Base-by-base conservation (phyloP, 1,140 invertebrate genomes). In the Rhynchophorus ferrugineus region DNA sequence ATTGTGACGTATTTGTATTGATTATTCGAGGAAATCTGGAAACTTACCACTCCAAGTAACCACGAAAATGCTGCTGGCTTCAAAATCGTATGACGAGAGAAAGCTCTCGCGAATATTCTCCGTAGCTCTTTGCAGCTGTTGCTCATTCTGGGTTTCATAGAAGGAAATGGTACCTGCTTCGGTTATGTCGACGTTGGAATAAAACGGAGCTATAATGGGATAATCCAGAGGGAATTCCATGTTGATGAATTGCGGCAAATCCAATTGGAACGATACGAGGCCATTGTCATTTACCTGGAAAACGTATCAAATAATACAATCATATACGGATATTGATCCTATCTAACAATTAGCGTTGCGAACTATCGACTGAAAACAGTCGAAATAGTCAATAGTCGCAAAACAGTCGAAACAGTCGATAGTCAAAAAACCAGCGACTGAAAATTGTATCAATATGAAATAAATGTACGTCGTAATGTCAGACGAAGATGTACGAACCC, bases 201-300 rank as follows among this genome's bases (percentile, higher is more conserved):
- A 94, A 51, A 96, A 85, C 1, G 89, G 87, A 0, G 92, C 88
- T 54, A 97, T 90, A 0, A 89, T 78, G 0, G 91, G 87, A 69
- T 91, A 91, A 50, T 91, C 88, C 51, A 95, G 71, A 3, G 93
- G 93, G 69, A 96, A 92, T 61, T 90, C 84, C 9, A 87, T 80
- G 65, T 92, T 93, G 57, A 90, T 78, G 65, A 91, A 94, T 37
- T 78, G 77, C 13, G 88, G 82, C 49, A 95, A 84, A 39, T 92
- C 84, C 8, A 86, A 85, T 57, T 85, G 74, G 65, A 97, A 95
- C 2, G 92, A 91, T n/a, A 96, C 61, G 9, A 95, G 74, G 20
- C 93, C 93, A 74, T 93, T 94, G 64, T 81, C 84, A 69, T 95
- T 95, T 41, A 96, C 81, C 92, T 95, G 73, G 11, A 76, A 75